Percentiles rank a stretch among this genome's conserved stretches.
These are phyloP conservation scores for Panopea generosa DNA, from an alignment of 2,888 invertebrate genomes.

Conservation along the genomic window DNA sequence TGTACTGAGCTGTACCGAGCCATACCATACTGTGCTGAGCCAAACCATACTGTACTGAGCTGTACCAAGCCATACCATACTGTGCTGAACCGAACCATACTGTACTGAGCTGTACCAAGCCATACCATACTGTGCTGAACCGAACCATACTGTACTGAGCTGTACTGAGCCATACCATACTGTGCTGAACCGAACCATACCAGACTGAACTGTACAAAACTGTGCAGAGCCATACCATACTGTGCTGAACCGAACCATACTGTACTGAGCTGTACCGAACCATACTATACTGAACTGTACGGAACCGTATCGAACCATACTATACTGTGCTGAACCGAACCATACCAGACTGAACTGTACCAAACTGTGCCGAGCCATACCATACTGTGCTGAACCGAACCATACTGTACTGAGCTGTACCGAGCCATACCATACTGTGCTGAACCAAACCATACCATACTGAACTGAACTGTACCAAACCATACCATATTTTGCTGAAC, in stretches of 20 bases:
- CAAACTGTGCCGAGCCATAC: background rate
- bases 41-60: background rate
- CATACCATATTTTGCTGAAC: too few relatives aligned
- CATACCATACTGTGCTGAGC: constrained; percentile 2
- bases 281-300: background rate
- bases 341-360: background rate
- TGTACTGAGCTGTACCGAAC: background rate
- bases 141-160: background rate
- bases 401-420: too few relatives aligned
- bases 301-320: background rate
- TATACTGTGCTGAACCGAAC: background rate
- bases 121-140: too few relatives aligned
- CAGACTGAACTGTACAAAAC: constrained; percentile 2
- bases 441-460: too few relatives aligned
- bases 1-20: background rate
- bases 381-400: background rate
- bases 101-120: background rate
- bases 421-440: too few relatives aligned
- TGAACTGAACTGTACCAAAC: too few relatives aligned
- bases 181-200: constrained; percentile 1
- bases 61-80: background rate
- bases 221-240: constrained; percentile 4
- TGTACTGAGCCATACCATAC: background rate
- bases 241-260: background rate
- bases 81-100: background rate